These are phyloP conservation scores for Rhynchotus rufescens DNA, from an alignment of 2,797 vertebrate genomes.

Conservation along the genomic window DNA sequence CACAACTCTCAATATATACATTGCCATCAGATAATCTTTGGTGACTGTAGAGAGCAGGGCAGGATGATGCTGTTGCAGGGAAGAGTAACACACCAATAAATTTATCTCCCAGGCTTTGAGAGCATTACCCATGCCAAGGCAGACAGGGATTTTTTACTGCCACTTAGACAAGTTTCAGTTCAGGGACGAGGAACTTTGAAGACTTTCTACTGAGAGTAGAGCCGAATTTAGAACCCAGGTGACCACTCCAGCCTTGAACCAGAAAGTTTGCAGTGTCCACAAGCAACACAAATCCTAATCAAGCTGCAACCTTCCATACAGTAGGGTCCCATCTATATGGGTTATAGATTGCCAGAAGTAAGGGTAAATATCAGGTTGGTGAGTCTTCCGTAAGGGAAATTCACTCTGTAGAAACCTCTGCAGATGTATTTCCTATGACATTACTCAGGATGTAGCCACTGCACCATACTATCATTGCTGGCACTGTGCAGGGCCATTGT, in stretches of 20 bases:
- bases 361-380: not conserved
- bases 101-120: not conserved
- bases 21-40: not conserved
- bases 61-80: not conserved
- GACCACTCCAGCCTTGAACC: not conserved
- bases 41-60: not conserved
- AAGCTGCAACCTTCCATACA: not conserved
- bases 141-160: not conserved
- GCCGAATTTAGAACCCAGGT: not conserved
- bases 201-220: not conserved
- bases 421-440: not conserved
- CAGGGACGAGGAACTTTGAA: not conserved
- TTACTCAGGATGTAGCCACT: not conserved
- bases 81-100: not conserved
- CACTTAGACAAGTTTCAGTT: not conserved
- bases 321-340: not conserved
- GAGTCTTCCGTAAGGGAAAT: not conserved
- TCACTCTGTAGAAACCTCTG: not conserved
- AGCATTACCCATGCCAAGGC: not conserved
- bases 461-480: not conserved
- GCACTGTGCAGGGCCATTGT: fast-evolving
- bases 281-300: not conserved
- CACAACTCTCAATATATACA: not conserved
- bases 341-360: not conserved
- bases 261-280: not conserved